Evolutionary conservation across 1,140 invertebrate genomes (phyloP), one percentile per base, ranked within the genome.

Genomic region (Pteromalus puparum): DNA sequence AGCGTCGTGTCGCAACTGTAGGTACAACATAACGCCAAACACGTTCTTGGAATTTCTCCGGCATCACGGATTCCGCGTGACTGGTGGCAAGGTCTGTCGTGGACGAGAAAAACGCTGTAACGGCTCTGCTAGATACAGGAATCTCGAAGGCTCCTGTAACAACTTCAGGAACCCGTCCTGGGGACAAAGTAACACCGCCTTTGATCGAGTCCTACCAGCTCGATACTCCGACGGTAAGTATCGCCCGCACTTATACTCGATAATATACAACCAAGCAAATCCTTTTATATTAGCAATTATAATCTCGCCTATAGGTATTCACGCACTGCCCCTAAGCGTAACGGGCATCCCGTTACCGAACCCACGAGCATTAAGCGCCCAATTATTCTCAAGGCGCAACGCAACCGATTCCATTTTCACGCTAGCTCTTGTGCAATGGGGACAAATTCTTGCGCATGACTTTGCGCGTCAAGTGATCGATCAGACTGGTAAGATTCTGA

Each of bases 71-170:
- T 90, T 91, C 28, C 86, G 90, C 7, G 74, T 89, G 15, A 90
- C 89, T 83, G 92, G 92, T 78, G 88, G 88, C 76, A 89, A 90
- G 0, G 84, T 89, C 5, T 89, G 82, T 13, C 81, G 61, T 0
- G 12, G 12, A 0, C 83, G 86, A 28, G 53, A 28, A 1, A 80
- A 91, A 1, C 87, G 81, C 7, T 91, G 89, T 70, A 68, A 70
- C 24, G 84, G 83, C 15, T 86, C 73, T 42, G 87, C 92, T 46
- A 94, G 93, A 82, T 96, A 95, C 89, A 91, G 97, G 18, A 95
- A 93, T 7, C 92, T 95, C 67, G 96, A 97, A 89, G 97, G 96
- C 9, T 95, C 95, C 24, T 97, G 97, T 89, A 97, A 97, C 89
- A 96, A 97, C 89, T 89, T 95, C 0, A 88, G 92, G 18, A 89